Base-by-base conservation (phyloP, 2,797 vertebrate species). In the Sylvia borin region DNA sequence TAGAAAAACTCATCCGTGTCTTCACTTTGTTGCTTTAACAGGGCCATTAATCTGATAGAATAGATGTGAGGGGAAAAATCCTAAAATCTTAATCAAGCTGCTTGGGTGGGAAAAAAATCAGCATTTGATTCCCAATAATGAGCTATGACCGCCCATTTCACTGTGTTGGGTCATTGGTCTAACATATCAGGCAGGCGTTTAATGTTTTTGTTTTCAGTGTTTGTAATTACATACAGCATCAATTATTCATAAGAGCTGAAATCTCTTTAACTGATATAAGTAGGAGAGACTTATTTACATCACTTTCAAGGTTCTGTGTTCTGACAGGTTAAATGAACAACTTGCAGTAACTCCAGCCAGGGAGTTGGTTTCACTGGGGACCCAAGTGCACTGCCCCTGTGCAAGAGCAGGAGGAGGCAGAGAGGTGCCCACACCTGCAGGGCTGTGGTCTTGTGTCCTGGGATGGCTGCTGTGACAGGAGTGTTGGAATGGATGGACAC, bases 191-290 rank as follows among this genome's bases (percentile, higher is more conserved):
- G 47, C 50, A 84, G 73, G 13, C 43, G 55, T 80, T 91, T 93
- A 15, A 22, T 91, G 71, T 83, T 87, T 78, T 77, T 95, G 26
- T 93, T 91, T 94, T 83, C 72, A 55, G 12, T 57, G 38, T 72
- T 68, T 72, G 40, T 74, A 79, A 74, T 89, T 85, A 87, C 2
- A 1, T 67, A 22, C 20, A 34, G 36, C 40, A 75, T 88, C 67
- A 82, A 36, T 93, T 93, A 87, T 91, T 89, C 61, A 58, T 45
- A 85, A 55, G 26, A 92, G 50, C 31, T 88, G 54, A 85, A 81
- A 68, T 61, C 31, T 94, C 66, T 83, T 21, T 51, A 68, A 66
- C 47, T 58, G 62, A 38, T 88, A 17, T 82, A 53, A 76, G 26
- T 21, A 42, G 53, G 34, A 55, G 55, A 93, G 64, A 64, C 77